phyloP scores from a whole-genome alignment of 1,140 invertebrate genomes.

The Drosophila albomicans region DNA sequence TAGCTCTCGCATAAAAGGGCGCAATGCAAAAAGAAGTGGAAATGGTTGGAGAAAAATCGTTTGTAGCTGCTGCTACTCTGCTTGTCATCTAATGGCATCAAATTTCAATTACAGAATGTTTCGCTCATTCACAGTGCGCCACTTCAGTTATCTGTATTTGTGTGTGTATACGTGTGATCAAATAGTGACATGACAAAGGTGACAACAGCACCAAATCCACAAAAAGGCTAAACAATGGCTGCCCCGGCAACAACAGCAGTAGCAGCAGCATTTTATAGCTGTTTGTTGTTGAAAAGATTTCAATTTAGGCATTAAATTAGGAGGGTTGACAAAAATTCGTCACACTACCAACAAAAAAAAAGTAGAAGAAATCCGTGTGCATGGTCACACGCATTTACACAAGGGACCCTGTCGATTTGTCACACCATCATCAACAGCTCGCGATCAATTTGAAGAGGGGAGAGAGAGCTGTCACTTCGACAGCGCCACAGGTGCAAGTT shows the following conservation, averaged over 20 bases:
- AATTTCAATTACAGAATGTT: constrained; percentile 83
- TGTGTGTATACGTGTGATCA: constrained; percentile 36
- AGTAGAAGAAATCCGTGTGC: constrained; percentile 12
- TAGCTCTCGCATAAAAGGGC: constrained; percentile 30
- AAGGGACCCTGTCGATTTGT: constrained; percentile 34
- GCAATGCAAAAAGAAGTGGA: constrained; percentile 42
- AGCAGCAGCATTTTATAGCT: constrained; percentile 59
- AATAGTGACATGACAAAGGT: constrained; percentile 81
- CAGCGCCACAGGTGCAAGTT: constrained; percentile 30
- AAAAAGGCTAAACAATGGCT: constrained; percentile 80
- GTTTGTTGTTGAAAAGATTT: constrained; percentile 65
- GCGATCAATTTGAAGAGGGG: constrained; percentile 18
- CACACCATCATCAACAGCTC: constrained; percentile 24
- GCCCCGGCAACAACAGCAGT: constrained; percentile 47
- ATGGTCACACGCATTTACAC: constrained; percentile 22
- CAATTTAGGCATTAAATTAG: constrained; percentile 74
- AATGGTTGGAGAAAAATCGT: constrained; percentile 1
- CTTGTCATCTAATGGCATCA: constrained; percentile 76
- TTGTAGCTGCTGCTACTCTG: constrained; percentile 51
- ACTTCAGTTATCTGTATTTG: constrained; percentile 27
- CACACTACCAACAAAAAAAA: constrained; percentile 48
- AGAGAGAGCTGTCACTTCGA: constrained; percentile 4
- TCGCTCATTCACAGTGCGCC: constrained; percentile 39
- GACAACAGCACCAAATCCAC: constrained; percentile 72
- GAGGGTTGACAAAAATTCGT: constrained; percentile 79